phyloP scores from a whole-genome alignment of 2,888 invertebrate species.

The Brachycybe producta region DNA sequence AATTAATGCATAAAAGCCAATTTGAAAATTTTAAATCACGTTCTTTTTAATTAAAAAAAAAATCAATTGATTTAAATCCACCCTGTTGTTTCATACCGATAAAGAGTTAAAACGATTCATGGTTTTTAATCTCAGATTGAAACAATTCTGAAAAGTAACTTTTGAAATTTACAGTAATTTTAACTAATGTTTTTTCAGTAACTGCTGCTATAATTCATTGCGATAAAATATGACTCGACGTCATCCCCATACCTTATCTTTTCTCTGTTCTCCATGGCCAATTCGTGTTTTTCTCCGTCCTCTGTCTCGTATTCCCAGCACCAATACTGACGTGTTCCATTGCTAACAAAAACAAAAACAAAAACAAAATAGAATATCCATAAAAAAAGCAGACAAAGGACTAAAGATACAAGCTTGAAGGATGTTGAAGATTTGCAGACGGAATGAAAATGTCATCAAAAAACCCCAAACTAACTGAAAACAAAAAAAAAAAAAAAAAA shows the following conservation, averaged over 20 bases:
- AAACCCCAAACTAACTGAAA: slow-evolving; percentile 80
- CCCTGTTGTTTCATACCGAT: no score
- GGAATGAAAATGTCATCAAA: slow-evolving; percentile 95
- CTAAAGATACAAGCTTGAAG: slow-evolving; percentile 58
- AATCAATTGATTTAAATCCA: no score
- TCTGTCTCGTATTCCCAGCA: slow-evolving; percentile 89
- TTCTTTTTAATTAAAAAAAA: no score
- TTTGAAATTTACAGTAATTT: no score
- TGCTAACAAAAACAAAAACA: slow-evolving; percentile 26
- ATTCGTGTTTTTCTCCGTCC: slow-evolving; percentile 68
- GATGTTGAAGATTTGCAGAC: slow-evolving; percentile 78
- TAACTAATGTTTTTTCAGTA: no score
- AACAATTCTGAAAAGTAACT: no score
- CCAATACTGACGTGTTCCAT: slow-evolving; percentile 56
- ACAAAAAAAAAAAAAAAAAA: slow-evolving; percentile 23
- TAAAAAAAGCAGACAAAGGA: not conserved
- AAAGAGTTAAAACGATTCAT: no score
- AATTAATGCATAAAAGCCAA: no score
- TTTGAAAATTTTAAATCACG: no score
- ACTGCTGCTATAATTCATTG: no score
- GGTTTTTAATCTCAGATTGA: no score
- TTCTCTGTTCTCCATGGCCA: slow-evolving; percentile 57
- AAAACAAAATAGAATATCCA: slow-evolving; percentile 11
- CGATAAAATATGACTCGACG: not conserved
- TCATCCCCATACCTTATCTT: slow-evolving; percentile 43